Evolutionary conservation across 2,888 invertebrate genomes (phyloP), one percentile per base, ranked within the genome.

Genomic region (Drosophila infuscata): DNA sequence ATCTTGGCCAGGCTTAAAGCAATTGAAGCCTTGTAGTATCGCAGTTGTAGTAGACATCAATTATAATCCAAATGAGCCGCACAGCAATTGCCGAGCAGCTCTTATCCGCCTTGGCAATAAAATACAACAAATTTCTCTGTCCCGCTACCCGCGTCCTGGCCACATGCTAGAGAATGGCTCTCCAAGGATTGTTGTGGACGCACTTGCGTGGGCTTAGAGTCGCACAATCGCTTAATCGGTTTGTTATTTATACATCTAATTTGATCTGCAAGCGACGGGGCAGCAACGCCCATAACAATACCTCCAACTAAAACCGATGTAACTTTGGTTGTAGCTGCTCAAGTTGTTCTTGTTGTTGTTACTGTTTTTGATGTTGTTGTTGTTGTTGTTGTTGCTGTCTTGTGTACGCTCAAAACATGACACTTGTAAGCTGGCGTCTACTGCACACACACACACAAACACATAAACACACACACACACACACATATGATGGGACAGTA

Each of bases 161-260:
- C 43, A 61, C 54, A 25, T 29, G 75, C 33, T 43, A 29, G 54
- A 29, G 54, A 68, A 78, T 72, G 62, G 38, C 78, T 65, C 78
- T 81, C 78, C 33, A 48, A 77, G 81, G 81, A 78, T 76, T 73
- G 52, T 48, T 43, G 71, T 49, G 76, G 69, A 79, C 67, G 68
- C 70, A 81, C 66, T 82, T 70, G 72, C 69, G 70, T 70, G 49
- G 80, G 76, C 82, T 87, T 87, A 82, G 90, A 82, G 90, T 70
- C 74, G 74, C 73, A 79, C 89, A 87, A 89, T 89, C 86, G 82
- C 88, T 87, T 87, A 87, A 88, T 88, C 90, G 87, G 89, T 90
- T 74, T 88, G 89, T 88, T 88, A 90, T 88, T 90, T 88, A 88
- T 88, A 88, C 88, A 90, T 88, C 89, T 90, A 87, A 90, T 88